Conservation (phyloP, 2,113 vertebrate genomes). For the Limanda limanda region DNA sequence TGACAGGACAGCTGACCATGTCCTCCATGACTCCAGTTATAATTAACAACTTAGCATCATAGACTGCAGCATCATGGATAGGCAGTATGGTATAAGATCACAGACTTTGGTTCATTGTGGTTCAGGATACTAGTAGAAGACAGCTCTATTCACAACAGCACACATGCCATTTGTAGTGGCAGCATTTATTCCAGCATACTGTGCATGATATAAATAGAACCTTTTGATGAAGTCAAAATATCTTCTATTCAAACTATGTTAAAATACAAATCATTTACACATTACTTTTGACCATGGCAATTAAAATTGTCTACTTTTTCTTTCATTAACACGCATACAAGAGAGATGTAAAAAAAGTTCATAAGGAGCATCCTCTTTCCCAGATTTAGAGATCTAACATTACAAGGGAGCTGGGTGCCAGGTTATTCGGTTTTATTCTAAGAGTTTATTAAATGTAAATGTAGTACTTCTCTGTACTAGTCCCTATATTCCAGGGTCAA, state of each 20-base stretch:
- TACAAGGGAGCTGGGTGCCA: neutral
- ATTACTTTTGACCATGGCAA: neutral
- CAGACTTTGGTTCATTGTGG: neutral
- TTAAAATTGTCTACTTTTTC: neutral
- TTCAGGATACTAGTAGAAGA: neutral
- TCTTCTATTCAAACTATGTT: neutral
- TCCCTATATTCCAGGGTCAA: too few relatives aligned
- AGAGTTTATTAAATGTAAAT: neutral
- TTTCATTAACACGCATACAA: neutral
- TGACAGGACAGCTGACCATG: constrained; percentile 19
- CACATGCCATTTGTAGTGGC: neutral
- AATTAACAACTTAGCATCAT: constrained; percentile 1
- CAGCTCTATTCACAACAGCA: neutral
- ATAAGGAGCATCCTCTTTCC: neutral
- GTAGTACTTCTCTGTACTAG: too few relatives aligned
- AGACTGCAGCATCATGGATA: neutral
- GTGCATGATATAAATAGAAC: neutral
- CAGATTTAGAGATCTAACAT: neutral
- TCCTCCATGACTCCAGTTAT: constrained; percentile 5
- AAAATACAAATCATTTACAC: neutral
- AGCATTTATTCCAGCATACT: neutral
- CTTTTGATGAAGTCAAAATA: neutral
- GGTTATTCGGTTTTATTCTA: too few relatives aligned
- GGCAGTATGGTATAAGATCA: constrained; percentile 1
- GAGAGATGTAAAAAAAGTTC: neutral